Conservation (phyloP, 92 coral and sea anemone species). For the Bergia sp. region DNA sequence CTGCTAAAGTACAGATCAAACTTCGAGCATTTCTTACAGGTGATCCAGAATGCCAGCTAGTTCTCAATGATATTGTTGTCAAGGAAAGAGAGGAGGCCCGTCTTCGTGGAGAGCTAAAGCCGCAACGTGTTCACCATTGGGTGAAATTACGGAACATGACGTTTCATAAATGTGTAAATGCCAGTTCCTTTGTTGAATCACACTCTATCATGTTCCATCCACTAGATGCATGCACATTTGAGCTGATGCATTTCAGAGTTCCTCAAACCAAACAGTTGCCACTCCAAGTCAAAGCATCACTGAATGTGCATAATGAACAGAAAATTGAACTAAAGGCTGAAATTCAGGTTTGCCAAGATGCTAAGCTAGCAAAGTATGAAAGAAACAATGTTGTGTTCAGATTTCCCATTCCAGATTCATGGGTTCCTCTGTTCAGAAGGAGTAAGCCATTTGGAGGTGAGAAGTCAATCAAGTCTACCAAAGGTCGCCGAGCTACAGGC, state of each 20-base stretch:
- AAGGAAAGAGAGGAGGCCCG: slow-evolving; percentile 88
- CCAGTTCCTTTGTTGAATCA: slow-evolving; percentile 64
- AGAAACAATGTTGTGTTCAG: slow-evolving; percentile 89
- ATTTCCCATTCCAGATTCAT: slow-evolving; percentile 94
- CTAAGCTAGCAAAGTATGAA: slow-evolving; percentile 88
- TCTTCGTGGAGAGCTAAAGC: slow-evolving; percentile 89
- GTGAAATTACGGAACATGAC: slow-evolving; percentile 71
- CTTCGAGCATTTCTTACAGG: slow-evolving; percentile 92
- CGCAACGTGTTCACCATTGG: slow-evolving; percentile 97
- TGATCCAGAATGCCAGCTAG: slow-evolving; percentile 95
- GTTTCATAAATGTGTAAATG: slow-evolving; percentile 88
- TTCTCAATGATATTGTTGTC: slow-evolving; percentile 78
- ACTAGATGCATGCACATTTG: slow-evolving; percentile 97
- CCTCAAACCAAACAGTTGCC: slow-evolving; percentile 87
- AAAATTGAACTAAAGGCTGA: slow-evolving; percentile 90
- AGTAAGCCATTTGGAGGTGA: slow-evolving; percentile 84
- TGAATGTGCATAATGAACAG: slow-evolving; percentile 83
- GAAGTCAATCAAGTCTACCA: slow-evolving; percentile 93
- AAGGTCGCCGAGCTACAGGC: slow-evolving; percentile 80
- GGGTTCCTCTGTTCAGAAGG: slow-evolving; percentile 95
- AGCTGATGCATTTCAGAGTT: slow-evolving; percentile 96
- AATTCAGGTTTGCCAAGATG: slow-evolving; percentile 91
- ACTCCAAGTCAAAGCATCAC: slow-evolving; percentile 70
- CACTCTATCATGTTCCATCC: slow-evolving; percentile 93
- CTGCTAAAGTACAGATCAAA: slow-evolving; percentile 78